These are phyloP conservation scores for Cephus pygmeus DNA, from an alignment of 2,888 invertebrate species.

Conservation along the genomic window DNA sequence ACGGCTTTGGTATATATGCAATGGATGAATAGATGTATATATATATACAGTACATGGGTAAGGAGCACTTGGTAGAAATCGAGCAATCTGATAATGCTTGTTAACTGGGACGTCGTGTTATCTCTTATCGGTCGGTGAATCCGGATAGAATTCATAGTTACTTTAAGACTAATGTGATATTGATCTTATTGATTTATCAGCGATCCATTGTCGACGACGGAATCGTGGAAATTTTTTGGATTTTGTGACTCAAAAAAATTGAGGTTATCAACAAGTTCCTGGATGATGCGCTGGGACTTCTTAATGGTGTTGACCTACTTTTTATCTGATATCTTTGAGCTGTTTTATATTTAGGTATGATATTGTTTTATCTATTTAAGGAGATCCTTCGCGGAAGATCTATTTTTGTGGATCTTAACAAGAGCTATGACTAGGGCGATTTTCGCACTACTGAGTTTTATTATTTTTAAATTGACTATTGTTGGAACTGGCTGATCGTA, in stretches of 20 bases:
- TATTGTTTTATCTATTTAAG: not conserved
- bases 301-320: not conserved
- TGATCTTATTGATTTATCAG: conserved; percentile 17
- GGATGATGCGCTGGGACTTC: not conserved
- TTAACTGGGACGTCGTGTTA: conserved; percentile 32
- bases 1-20: not conserved
- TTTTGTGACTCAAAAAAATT: not conserved
- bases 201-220: not conserved
- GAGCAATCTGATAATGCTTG: conserved; percentile 4
- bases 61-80: not conserved
- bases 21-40: not conserved
- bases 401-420: not conserved
- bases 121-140: conserved; percentile 33
- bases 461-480: not conserved
- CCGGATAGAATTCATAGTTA: conserved; percentile 27
- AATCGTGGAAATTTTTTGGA: not conserved
- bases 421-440: not conserved
- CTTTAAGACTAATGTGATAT: conserved; percentile 21
- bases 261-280: not conserved
- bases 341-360: not conserved
- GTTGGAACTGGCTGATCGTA: not conserved
- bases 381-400: not conserved
- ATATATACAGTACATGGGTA: not conserved
- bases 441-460: not conserved
- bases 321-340: not conserved